A percentile compares a stretch with the other conserved stretches of the same genome.
phyloP scores from a whole-genome alignment of 2,113 vertebrate species.

The Daboia siamensis region DNA sequence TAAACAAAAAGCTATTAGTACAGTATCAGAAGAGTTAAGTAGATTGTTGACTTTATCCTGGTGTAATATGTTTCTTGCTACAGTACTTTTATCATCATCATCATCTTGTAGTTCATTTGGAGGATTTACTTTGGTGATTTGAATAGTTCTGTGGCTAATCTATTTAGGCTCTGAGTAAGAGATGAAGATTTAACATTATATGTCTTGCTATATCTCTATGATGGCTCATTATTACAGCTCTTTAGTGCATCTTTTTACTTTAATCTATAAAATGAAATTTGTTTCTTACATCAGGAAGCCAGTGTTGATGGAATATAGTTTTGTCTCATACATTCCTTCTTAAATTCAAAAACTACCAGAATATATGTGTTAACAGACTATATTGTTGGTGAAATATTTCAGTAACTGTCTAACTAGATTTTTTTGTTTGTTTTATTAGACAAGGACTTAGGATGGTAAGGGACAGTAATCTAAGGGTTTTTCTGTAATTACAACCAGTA shows the following conservation, averaged over 20 bases:
- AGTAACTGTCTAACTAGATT: not conserved
- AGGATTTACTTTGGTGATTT: not conserved
- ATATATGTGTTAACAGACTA: not conserved
- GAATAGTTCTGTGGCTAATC: not conserved
- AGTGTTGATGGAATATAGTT: not conserved
- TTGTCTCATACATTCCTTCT: not conserved
- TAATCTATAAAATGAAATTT: not conserved
- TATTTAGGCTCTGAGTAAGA: not conserved
- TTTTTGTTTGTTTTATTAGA: not conserved
- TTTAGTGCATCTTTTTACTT: not conserved
- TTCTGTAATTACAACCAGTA: not conserved
- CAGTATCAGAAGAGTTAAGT: not conserved
- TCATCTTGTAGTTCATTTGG: not conserved
- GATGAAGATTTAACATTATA: not conserved
- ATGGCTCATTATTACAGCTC: not conserved
- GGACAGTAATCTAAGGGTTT: not conserved
- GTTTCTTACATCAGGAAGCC: not conserved
- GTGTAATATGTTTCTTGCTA: not conserved
- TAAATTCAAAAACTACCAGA: not conserved
- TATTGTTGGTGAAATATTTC: not conserved
- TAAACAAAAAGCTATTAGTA: not conserved
- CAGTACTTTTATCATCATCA: not conserved
- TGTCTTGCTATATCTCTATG: not conserved
- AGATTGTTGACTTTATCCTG: not conserved
- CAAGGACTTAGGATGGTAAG: not conserved